Percentiles rank a stretch among this genome's conserved stretches.
Evolutionary conservation across 23 tunicate genomes (phyloP).

Genomic region (Trididemnum nubilum): DNA sequence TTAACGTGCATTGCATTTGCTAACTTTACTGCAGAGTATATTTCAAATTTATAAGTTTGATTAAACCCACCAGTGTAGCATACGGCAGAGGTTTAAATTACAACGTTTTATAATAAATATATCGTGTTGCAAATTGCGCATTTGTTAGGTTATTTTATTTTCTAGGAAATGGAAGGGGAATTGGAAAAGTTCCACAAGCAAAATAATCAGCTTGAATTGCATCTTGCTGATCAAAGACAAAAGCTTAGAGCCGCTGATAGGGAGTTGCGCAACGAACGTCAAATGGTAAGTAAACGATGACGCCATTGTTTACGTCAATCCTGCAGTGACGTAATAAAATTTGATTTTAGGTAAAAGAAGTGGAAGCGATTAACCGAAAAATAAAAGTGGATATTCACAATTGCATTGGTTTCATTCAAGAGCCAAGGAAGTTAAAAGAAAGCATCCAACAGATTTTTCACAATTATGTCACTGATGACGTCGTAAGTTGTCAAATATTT

Average conservation of each 20-base stretch:
- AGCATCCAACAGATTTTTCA: slow-evolving; percentile 70
- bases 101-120: no score
- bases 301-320: no score
- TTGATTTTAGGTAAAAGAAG: slow-evolving; percentile 69
- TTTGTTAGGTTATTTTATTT: no score
- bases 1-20: no score
- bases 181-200: slow-evolving; percentile 95
- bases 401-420: slow-evolving; percentile 88
- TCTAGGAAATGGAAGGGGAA: slow-evolving; percentile 98
- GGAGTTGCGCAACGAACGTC: slow-evolving; percentile 72
- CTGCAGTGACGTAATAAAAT: background rate
- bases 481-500: slow-evolving; percentile 47
- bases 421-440: slow-evolving; percentile 90
- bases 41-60: no score
- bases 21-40: no score
- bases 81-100: no score
- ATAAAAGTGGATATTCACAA: slow-evolving; percentile 94
- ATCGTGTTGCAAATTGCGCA: no score
- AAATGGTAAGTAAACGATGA: slow-evolving; percentile 33
- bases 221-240: slow-evolving; percentile 79
- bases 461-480: slow-evolving; percentile 73
- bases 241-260: slow-evolving; percentile 84
- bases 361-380: slow-evolving; percentile 70
- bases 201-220: slow-evolving; percentile 88
- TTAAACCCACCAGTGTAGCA: no score